Evolutionary conservation across 2,888 invertebrate species (phyloP).

Genomic region (Sabellastarte sp.): DNA sequence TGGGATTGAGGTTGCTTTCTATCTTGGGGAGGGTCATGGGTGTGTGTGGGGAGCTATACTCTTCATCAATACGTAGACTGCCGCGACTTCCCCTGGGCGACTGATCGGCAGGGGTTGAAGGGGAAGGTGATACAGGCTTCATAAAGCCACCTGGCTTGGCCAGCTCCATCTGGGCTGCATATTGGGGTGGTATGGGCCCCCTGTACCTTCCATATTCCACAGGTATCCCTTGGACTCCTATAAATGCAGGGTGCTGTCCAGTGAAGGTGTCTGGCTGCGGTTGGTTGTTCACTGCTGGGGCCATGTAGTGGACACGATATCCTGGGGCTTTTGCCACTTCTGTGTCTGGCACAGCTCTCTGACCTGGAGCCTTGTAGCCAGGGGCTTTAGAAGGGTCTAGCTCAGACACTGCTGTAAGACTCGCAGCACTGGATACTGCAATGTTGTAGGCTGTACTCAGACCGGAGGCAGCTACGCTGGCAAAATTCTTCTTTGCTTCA

Average conservation of each 20-base stretch:
- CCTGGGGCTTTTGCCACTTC: neutral
- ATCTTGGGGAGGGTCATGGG: slow-evolving; percentile 59
- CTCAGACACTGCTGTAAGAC: neutral
- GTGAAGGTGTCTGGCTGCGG: neutral
- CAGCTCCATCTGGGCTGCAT: neutral
- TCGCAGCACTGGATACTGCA: neutral
- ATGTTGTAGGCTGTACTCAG: slow-evolving; percentile 27
- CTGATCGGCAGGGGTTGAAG: neutral
- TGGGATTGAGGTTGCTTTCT: slow-evolving; percentile 71
- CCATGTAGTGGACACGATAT: neutral
- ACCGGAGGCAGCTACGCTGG: slow-evolving; percentile 69
- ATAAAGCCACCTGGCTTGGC: neutral
- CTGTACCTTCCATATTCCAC: neutral
- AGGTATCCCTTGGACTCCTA: neutral
- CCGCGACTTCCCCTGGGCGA: neutral
- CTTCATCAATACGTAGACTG: slow-evolving; percentile 29
- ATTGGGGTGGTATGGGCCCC: neutral
- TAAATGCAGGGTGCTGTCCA: slow-evolving; percentile 3
- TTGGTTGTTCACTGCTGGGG: too few species aligned
- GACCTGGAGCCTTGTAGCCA: slow-evolving; percentile 46
- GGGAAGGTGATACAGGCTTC: slow-evolving; percentile 7
- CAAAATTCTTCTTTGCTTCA: slow-evolving; percentile 67
- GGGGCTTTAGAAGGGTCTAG: slow-evolving; percentile 58
- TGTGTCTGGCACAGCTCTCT: slow-evolving; percentile 5
- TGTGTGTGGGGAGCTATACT: slow-evolving; percentile 53